Evolutionary conservation across 1,140 invertebrate species (phyloP).

Genomic region (Tetramorium alpestre): DNA sequence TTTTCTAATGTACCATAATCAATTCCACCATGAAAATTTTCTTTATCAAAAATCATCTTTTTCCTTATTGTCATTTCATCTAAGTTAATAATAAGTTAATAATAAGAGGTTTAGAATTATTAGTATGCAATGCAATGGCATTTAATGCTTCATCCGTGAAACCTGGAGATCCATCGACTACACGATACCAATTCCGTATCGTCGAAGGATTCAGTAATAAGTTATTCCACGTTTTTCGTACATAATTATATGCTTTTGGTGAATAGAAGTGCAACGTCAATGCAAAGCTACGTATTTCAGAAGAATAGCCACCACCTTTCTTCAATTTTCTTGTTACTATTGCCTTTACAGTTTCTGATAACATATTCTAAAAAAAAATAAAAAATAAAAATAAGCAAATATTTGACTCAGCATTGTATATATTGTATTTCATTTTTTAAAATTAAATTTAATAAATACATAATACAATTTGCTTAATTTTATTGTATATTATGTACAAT

Average conservation of each 20-base stretch:
- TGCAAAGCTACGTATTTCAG: background rate
- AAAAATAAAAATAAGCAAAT: no score
- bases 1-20: background rate
- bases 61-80: background rate
- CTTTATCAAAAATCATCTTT: background rate
- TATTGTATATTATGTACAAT: no score
- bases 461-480: no score
- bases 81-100: background rate
- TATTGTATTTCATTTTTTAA: no score
- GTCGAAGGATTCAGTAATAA: background rate
- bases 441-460: no score
- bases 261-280: constrained; percentile 17
- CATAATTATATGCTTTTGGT: constrained; percentile 12
- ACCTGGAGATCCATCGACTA: background rate
- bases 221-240: background rate
- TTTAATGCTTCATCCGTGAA: background rate
- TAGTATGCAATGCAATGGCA: background rate
- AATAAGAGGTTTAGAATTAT: constrained; percentile 13
- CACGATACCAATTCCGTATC: background rate
- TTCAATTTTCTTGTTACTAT: background rate
- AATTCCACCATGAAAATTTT: background rate
- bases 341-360: background rate
- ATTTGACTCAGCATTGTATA: no score
- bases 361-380: background rate
- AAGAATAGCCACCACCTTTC: background rate